Evolutionary conservation across 2,113 vertebrate genomes (phyloP).

Genomic region (Anolis carolinensis): DNA sequence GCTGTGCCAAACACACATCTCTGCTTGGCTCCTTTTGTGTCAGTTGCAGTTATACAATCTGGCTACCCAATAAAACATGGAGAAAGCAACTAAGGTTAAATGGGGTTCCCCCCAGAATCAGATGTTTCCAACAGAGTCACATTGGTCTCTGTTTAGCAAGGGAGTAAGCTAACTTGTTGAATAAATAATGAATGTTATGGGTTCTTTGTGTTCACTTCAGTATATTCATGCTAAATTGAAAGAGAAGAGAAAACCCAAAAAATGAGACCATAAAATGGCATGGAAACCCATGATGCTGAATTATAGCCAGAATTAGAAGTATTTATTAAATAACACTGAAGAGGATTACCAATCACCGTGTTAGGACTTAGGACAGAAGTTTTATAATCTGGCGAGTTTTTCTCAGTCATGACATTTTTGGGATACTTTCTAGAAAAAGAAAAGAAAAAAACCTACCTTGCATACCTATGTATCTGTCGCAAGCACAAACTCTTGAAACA

Average conservation of each 20-base stretch:
- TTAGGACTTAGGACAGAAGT: neutral
- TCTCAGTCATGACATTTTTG: neutral
- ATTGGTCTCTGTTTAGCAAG: neutral
- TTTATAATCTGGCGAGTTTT: neutral
- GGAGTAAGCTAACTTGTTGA: neutral
- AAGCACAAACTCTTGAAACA: conserved; percentile 41
- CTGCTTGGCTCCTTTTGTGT: neutral
- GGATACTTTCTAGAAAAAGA: conserved; percentile 17
- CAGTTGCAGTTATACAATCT: neutral
- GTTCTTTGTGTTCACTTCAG: neutral
- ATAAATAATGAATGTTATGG: neutral
- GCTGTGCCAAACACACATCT: neutral
- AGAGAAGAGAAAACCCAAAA: neutral
- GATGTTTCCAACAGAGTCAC: neutral
- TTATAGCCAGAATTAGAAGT: neutral
- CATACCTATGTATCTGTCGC: conserved; percentile 31
- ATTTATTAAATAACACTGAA: neutral
- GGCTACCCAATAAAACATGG: neutral
- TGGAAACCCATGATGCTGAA: neutral
- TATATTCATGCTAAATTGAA: conserved; percentile 1
- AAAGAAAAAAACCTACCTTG: conserved; percentile 12
- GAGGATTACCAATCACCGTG: neutral
- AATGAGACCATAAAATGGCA: neutral
- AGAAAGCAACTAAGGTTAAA: neutral
- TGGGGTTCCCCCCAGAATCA: neutral